phyloP scores from a whole-genome alignment of 2,888 invertebrate species.

The Tenthredo mesomela region DNA sequence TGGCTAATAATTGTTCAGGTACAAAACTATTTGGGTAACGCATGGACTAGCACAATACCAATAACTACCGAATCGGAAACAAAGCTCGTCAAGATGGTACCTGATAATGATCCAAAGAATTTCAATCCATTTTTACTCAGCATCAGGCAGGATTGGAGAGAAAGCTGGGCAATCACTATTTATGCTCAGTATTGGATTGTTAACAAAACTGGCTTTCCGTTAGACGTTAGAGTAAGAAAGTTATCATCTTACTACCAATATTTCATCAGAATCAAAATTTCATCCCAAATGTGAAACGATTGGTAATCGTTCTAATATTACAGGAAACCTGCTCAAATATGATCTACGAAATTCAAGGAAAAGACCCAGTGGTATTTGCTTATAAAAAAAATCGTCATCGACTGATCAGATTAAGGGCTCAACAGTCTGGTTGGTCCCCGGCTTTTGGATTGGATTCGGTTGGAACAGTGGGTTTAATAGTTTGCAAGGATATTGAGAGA shows the following conservation, averaged over 20 bases:
- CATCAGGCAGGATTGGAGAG: conserved; percentile 83
- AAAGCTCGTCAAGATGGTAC: conserved; percentile 83
- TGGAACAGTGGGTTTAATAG: conserved; percentile 87
- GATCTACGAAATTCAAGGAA: conserved; percentile 81
- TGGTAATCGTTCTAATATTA: conserved; percentile 33
- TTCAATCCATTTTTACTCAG: conserved; percentile 85
- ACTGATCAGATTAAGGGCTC: conserved; percentile 80
- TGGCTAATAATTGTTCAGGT: conserved; percentile 74
- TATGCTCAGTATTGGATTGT: conserved; percentile 94
- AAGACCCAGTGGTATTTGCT: conserved; percentile 86
- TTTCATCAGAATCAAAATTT: conserved; percentile 25
- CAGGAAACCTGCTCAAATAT: conserved; percentile 84
- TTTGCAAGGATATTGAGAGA: conserved; percentile 86
- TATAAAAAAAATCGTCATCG: conserved; percentile 80
- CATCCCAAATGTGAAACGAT: background rate
- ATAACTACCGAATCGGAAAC: conserved; percentile 83
- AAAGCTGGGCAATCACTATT: conserved; percentile 84
- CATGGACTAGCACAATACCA: conserved; percentile 87
- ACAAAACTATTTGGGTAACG: conserved; percentile 83
- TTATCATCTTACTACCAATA: background rate
- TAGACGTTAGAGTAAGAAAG: conserved; percentile 86
- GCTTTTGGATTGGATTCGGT: conserved; percentile 85
- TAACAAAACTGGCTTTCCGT: conserved; percentile 91
- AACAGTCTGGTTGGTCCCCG: conserved; percentile 84
- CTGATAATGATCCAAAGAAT: conserved; percentile 84